A percentile compares a stretch with the other conserved stretches of the same genome.
Conservation (phyloP, 2,113 vertebrate genomes). For the Zingel zingel region DNA sequence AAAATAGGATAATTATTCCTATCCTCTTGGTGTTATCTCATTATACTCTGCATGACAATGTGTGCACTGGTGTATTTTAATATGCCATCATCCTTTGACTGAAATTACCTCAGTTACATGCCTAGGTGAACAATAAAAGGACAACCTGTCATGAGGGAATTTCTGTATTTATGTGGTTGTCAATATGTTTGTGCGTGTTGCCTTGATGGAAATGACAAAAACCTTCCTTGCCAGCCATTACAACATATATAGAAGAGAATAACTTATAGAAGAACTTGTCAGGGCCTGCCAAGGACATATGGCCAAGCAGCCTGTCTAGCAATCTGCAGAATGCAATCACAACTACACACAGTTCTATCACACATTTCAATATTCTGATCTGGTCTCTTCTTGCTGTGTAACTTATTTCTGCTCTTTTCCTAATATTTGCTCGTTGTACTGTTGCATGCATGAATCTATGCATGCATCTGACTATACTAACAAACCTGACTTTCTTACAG, state of each 20-base stretch:
- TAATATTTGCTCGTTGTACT: conserved; percentile 40
- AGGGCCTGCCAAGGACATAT: conserved; percentile 72
- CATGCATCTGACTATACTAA: conserved; percentile 42
- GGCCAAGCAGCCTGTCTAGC: conserved; percentile 69
- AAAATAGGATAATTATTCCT: not conserved
- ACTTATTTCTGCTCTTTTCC: conserved; percentile 41
- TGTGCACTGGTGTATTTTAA: not conserved
- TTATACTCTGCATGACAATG: conserved; percentile 1
- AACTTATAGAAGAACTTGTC: conserved; percentile 51
- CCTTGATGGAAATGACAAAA: conserved; percentile 23
- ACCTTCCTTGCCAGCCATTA: conserved; percentile 17
- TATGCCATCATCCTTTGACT: not conserved
- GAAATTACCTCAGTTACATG: not conserved
- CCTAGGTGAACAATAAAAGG: conserved; percentile 5
- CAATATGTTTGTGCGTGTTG: conserved; percentile 3
- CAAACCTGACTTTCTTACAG: conserved; percentile 15
- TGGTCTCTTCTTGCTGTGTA: conserved; percentile 38
- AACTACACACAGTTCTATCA: conserved; percentile 53
- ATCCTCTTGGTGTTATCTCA: not conserved
- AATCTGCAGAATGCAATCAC: conserved; percentile 60
- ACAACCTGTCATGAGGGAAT: conserved; percentile 11
- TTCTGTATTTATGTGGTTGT: conserved; percentile 21
- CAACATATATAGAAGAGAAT: conserved; percentile 34
- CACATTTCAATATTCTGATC: conserved; percentile 60
- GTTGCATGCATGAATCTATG: conserved; percentile 43